Base-by-base conservation (phyloP, 1,140 invertebrate genomes). In the Hetaerina americana region DNA sequence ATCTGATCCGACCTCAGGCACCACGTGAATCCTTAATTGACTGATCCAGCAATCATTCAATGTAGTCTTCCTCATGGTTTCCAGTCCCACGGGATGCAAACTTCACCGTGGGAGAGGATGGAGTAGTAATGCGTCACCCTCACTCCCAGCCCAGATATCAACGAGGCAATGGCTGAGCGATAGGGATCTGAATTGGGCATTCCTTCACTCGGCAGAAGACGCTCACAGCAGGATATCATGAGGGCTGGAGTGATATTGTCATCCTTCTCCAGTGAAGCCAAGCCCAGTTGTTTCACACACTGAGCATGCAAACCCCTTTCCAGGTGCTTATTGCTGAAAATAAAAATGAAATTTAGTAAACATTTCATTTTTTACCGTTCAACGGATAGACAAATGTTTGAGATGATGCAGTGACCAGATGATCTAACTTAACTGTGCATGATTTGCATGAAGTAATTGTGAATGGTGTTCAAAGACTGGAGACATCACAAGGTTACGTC, bases 1-100 rank as follows among this genome's bases (percentile, higher is more conserved):
- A n/a, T n/a, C n/a, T n/a, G n/a, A n/a, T n/a, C n/a, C n/a, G n/a
- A n/a, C n/a, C n/a, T n/a, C n/a, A n/a, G n/a, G n/a, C n/a, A n/a
- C n/a, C n/a, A n/a, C n/a, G n/a, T n/a, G n/a, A n/a, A n/a, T n/a
- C n/a, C n/a, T n/a, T n/a, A n/a, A n/a, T n/a, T n/a, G n/a, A n/a
- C n/a, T n/a, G n/a, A n/a, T n/a, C n/a, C n/a, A n/a, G n/a, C n/a
- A n/a, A n/a, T n/a, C n/a, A n/a, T n/a, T n/a, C n/a, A n/a, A n/a
- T n/a, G n/a, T n/a, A n/a, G n/a, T n/a, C n/a, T n/a, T n/a, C n/a
- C n/a, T 78, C 77, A 86, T 24, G 85, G 75, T 79, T 89, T 89
- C 86, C 92, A 97, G 80, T 97, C 90, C 93, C 94, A 96, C 18
- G 94, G 94, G 77, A 97, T 91, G 78, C 93, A 96, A 71, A 96